These are phyloP conservation scores for Aleiodes leptofemur DNA, from an alignment of 2,888 invertebrate genomes.

Conservation along the genomic window DNA sequence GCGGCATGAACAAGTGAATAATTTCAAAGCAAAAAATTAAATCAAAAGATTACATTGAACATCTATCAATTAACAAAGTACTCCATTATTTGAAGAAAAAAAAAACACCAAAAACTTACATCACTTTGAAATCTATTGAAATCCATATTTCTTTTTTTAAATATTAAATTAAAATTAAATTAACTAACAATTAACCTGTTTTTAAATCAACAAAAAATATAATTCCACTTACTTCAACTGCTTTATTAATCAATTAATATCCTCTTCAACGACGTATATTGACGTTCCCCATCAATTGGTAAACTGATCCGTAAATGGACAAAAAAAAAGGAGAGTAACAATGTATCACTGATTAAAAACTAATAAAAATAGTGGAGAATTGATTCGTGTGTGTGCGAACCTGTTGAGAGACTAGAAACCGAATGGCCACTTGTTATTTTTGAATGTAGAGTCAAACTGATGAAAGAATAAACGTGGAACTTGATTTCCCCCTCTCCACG, in stretches of 20 bases:
- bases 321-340: background rate
- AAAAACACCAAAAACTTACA: constrained; percentile 7
- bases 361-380: constrained; percentile 53
- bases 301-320: background rate
- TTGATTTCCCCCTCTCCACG: too few species aligned
- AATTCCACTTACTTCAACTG: constrained; percentile 12
- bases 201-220: too few species aligned
- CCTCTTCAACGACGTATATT: background rate
- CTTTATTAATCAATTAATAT: background rate
- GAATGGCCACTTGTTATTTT: constrained; percentile 66
- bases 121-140: too few species aligned
- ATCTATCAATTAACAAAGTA: background rate
- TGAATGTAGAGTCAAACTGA: too few species aligned
- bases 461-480: too few species aligned
- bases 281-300: background rate
- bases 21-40: constrained; percentile 12
- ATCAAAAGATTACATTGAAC: background rate
- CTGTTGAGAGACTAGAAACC: constrained; percentile 61
- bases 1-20: constrained; percentile 55
- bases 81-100: background rate
- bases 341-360: constrained; percentile 21
- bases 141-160: too few species aligned
- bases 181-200: too few species aligned
- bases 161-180: too few species aligned
- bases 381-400: constrained; percentile 64